Base-by-base conservation (phyloP, 1,140 invertebrate genomes). In the Marisa cornuarietis region DNA sequence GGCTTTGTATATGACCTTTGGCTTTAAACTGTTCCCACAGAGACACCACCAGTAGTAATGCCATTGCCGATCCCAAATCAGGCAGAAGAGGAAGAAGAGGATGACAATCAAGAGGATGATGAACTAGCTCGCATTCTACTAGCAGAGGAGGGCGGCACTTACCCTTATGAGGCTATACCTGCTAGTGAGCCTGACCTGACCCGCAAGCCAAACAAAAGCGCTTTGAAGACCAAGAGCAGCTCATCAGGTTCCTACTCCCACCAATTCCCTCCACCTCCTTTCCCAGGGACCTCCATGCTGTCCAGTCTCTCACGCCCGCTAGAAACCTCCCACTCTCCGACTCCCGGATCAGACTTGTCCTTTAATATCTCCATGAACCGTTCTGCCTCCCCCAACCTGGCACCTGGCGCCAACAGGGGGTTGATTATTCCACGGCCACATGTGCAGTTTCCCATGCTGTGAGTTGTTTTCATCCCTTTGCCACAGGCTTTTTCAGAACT, bases 191-290 rank as follows among this genome's bases (percentile, higher is more conserved):
- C 89, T 13, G 87, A 91, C 83, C 83, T 90, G 20, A 84, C 51
- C 71, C 83, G 83, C 74, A 75, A 82, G 76, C 88, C 90, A 68
- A 88, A 87, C 75, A 90, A 90, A 84, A 90, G 89, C 84, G 90
- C 89, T 78, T 82, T 90, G 75, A 90, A 89, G 82, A 83, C 79
- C 51, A 58, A 71, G 24, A 61, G 52, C 20, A 71, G 3, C 31
- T 42, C 52, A 31, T 18, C 78, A 31, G 71, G 78, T 71, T 42
- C 74, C 78, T 26, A 24, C 62, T 18, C 20, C 61, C 58, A 66
- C 58, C 26, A 78, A 51, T 72, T n/a, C 52, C 71, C 74, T 24
- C 74, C 63, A 52, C 24, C 51, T 69, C 73, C 75, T 8, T 74
- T 73, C 76, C 76, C 62, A 49, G 58, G 61, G 14, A 22, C 66